These are phyloP conservation scores for Pithys albifrons DNA, from an alignment of 2,113 vertebrate genomes.

Conservation along the genomic window DNA sequence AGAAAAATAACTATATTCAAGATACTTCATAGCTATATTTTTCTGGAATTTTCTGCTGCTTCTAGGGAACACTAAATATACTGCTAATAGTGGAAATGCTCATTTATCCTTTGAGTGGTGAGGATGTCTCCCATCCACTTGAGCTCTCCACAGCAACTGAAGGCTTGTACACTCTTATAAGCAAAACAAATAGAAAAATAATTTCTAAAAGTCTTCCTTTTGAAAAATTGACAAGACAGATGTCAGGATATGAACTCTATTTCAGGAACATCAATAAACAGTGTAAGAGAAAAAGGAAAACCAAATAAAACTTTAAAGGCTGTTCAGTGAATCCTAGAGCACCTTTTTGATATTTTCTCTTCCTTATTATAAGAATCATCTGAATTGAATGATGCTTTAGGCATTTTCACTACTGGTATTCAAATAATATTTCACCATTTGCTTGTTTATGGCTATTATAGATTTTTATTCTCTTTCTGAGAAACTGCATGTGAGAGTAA, in stretches of 20 bases:
- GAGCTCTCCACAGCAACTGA: background rate
- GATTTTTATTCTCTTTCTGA: background rate
- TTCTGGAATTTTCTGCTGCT: background rate
- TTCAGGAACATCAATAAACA: background rate
- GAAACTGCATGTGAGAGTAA: background rate
- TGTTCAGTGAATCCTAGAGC: background rate
- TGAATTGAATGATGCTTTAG: fast-evolving
- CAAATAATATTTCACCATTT: background rate
- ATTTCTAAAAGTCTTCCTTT: background rate
- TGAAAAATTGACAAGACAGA: background rate
- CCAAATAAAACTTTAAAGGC: background rate
- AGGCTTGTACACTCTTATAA: background rate
- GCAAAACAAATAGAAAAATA: background rate
- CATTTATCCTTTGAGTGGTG: background rate
- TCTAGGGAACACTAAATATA: background rate
- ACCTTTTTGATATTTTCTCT: background rate
- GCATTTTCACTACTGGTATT: background rate
- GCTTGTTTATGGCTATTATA: background rate
- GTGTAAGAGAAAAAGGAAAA: background rate
- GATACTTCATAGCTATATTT: background rate
- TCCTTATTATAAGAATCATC: background rate
- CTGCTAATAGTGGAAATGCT: background rate
- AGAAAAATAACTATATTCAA: background rate
- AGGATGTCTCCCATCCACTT: background rate
- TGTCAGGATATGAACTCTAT: background rate